Evolutionary conservation across 1,140 invertebrate genomes (phyloP), one percentile per base, ranked within the genome.

Genomic region (Laodelphax striatellus): DNA sequence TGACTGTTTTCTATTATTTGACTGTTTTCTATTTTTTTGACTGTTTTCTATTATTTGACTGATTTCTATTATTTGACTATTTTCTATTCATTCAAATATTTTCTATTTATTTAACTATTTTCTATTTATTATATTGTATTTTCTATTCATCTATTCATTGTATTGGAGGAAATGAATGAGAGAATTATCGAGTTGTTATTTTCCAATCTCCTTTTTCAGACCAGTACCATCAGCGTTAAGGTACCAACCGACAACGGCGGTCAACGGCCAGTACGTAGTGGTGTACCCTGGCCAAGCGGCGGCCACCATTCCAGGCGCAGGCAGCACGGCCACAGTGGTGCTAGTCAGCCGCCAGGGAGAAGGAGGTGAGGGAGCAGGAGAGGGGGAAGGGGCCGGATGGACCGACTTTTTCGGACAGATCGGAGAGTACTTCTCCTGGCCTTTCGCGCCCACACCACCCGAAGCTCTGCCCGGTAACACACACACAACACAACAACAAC

Each of bases 361-460:
- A 16, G 57, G 34, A 16, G 57, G 17, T 22, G 57, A 52, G 17
- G 57, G 52, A 24, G 57, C 1, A 1, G 57, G 50, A 14, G 57
- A 52, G 44, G 57, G 22, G 11, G 46, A 59, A 31, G 57, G 57
- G 3, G 1, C 38, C 11, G 57, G 57, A 21, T 19, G 57, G 46
- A 50, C 46, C 46, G 46, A 50, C 21, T 50, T 50, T 50, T 50
- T 50, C 46, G 46, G 46, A 19, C 46, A 50, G 21, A 50, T 50
- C 14, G 46, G 46, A 50, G 46, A 50, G 21, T 50, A 50, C 21
- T 50, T 50, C 21, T 50, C 46, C 16, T 50, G 46, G 46, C 46
- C 46, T 10, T 50, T 50, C 16, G 16, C 46, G 14, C 46, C 46
- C 46, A 19, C 46, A 50, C 6, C 46, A 50, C 46, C 46, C 14